Evolutionary conservation across 2,888 invertebrate genomes (phyloP).

Genomic region (Hipparchia sbordonii): DNA sequence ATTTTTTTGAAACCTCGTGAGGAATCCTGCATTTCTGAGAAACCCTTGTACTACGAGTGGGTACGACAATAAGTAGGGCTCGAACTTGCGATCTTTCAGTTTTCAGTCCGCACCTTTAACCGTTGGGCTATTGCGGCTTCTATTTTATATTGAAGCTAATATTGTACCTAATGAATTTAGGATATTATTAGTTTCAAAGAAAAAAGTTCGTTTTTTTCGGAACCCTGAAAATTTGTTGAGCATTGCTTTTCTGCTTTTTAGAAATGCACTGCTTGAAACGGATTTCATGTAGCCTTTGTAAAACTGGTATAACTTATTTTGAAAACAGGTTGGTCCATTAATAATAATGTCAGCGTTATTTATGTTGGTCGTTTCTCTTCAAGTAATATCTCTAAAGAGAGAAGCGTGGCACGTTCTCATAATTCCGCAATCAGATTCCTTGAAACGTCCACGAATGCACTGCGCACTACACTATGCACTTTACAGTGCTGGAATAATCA

Average conservation of each 20-base stretch:
- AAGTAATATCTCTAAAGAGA: constrained; percentile 35
- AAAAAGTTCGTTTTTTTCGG: no score
- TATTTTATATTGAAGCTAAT: no score
- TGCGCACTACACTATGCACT: constrained; percentile 18
- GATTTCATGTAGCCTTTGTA: neutral
- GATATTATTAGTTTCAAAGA: no score
- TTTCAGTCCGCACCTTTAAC: no score
- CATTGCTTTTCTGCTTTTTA: no score
- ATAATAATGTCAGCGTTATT: constrained; percentile 12
- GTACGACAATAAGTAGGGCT: no score
- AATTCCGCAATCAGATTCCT: constrained; percentile 46
- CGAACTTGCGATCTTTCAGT: no score
- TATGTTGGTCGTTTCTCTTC: constrained; percentile 19
- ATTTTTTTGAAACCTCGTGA: no score
- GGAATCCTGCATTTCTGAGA: no score
- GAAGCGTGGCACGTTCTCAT: constrained; percentile 40
- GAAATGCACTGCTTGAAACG: neutral
- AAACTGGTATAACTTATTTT: neutral
- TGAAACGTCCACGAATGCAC: constrained; percentile 22
- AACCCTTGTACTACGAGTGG: no score
- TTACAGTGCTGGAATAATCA: constrained; percentile 19
- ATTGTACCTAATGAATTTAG: neutral
- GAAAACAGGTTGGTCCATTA: neutral
- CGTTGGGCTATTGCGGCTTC: no score
- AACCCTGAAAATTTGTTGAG: no score